A percentile compares a stretch with the other conserved stretches of the same genome.
Evolutionary conservation across 2,797 vertebrate species (phyloP).

Genomic region (Hipposideros larvatus): DNA sequence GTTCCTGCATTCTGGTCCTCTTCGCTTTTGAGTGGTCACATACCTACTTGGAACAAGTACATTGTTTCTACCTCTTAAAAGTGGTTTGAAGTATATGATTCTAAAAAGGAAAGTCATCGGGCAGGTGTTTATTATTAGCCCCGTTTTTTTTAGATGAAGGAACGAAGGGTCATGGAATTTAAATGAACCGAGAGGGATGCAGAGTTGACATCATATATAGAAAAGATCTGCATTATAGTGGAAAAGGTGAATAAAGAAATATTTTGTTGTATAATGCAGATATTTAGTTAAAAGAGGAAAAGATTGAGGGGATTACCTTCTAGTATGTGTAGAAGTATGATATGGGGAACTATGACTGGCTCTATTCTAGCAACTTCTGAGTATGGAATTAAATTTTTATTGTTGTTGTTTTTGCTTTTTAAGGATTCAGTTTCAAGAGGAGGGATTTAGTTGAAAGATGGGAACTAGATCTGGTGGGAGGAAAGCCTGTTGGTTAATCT

Average conservation of each 20-base stretch:
- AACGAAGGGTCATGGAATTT: conserved; percentile 42
- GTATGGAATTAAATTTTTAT: conserved; percentile 9
- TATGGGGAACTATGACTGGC: background rate
- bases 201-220: conserved; percentile 37
- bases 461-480: conserved; percentile 46
- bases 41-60: background rate
- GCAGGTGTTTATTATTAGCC: background rate
- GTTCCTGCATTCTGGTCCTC: background rate
- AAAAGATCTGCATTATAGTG: background rate
- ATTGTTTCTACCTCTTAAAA: conserved; percentile 23
- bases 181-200: background rate
- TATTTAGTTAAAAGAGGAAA: conserved; percentile 53
- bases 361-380: conserved; percentile 37
- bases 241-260: conserved; percentile 61
- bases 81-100: background rate
- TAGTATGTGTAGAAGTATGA: background rate
- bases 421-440: conserved; percentile 68
- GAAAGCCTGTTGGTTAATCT: conserved; percentile 53
- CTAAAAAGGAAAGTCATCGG: background rate
- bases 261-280: background rate
- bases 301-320: background rate
- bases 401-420: background rate
- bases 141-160: conserved; percentile 6
- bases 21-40: background rate
- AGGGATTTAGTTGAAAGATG: conserved; percentile 62